Percentiles rank a stretch among this genome's conserved stretches.
Evolutionary conservation across 2,888 invertebrate species (phyloP).

Genomic region (Melanchra persicariae): DNA sequence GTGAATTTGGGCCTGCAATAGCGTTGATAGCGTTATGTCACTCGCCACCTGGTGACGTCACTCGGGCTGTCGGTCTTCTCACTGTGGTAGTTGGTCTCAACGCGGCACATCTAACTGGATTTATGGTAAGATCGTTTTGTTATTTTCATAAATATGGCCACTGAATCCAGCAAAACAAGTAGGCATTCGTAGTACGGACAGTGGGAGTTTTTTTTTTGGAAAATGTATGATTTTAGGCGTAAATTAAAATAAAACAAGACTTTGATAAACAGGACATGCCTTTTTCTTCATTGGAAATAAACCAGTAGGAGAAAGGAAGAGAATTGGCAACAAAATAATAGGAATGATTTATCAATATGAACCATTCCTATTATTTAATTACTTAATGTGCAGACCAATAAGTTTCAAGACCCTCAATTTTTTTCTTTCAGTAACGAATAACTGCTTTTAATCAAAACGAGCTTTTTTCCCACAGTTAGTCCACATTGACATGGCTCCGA

Average conservation of each 20-base stretch:
- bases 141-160: neutral
- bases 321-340: too few species aligned
- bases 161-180: too few species aligned
- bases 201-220: too few species aligned
- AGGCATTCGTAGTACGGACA: too few species aligned
- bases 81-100: conserved; percentile 93
- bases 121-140: conserved; percentile 85
- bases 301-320: too few species aligned
- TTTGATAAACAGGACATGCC: too few species aligned
- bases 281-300: too few species aligned
- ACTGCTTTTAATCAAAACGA: neutral
- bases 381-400: neutral
- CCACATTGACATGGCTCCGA: conserved; percentile 96
- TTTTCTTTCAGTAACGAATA: neutral
- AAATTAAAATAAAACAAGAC: too few species aligned
- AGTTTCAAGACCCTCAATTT: neutral
- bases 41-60: conserved; percentile 85
- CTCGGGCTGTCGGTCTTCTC: conserved; percentile 91
- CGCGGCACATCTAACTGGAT: conserved; percentile 93
- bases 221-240: too few species aligned
- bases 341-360: too few species aligned
- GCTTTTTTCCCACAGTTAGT: conserved; percentile 89
- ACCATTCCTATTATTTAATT: too few species aligned
- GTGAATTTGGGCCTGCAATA: conserved; percentile 92
- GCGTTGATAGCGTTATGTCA: conserved; percentile 92